Conservation (phyloP, 2,888 invertebrate species). For the Drosophila pegasa region DNA sequence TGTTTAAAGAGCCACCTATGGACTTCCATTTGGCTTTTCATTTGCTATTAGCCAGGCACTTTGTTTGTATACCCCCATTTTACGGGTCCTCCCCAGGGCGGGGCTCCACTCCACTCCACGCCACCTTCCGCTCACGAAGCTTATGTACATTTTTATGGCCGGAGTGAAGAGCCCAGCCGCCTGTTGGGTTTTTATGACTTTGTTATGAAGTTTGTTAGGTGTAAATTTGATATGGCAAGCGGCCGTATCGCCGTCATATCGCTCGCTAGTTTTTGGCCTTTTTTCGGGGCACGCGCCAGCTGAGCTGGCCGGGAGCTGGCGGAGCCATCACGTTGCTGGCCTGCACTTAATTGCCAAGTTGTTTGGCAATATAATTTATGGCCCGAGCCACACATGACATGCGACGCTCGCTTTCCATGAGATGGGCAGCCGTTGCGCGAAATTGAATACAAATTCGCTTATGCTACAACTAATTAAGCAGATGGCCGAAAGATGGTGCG, state of each 20-base stretch:
- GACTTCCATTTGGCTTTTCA: constrained; percentile 29
- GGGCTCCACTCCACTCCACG: constrained; percentile 20
- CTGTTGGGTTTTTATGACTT: constrained; percentile 67
- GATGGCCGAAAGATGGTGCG: constrained; percentile 25
- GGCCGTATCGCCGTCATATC: constrained; percentile 46
- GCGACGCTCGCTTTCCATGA: constrained; percentile 48
- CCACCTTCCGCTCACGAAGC: constrained; percentile 26
- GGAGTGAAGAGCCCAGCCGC: constrained; percentile 14
- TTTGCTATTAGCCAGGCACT: constrained; percentile 35
- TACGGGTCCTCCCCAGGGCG: background rate
- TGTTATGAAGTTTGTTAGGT: constrained; percentile 79
- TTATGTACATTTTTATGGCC: constrained; percentile 64
- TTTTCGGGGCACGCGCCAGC: constrained; percentile 36
- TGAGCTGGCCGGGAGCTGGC: background rate
- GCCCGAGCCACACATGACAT: constrained; percentile 51
- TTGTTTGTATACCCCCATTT: constrained; percentile 29
- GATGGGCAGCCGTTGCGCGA: constrained; percentile 29
- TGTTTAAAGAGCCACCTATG: constrained; percentile 66
- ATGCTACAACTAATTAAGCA: constrained; percentile 68
- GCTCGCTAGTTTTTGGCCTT: constrained; percentile 23
- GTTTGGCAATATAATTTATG: constrained; percentile 77
- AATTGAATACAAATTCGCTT: constrained; percentile 77
- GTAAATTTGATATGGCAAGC: constrained; percentile 73
- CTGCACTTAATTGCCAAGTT: constrained; percentile 72
- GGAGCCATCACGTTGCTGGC: constrained; percentile 12